These are phyloP conservation scores for Hemichromis elongatus DNA, from an alignment of 2,113 vertebrate genomes.

Conservation along the genomic window DNA sequence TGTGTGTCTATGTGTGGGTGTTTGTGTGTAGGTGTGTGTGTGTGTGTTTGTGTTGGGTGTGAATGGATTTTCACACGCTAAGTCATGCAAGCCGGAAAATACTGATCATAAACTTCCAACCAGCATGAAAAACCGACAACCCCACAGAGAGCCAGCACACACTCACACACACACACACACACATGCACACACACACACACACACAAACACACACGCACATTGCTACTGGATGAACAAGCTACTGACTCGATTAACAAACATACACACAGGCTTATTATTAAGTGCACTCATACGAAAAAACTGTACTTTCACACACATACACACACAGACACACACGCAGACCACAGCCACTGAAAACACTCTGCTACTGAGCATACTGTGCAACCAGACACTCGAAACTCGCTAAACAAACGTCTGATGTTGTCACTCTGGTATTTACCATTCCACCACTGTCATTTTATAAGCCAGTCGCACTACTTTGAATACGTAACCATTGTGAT, in stretches of 20 bases:
- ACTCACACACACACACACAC: conserved; percentile 18
- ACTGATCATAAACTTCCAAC: conserved; percentile 77
- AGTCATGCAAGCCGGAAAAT: conserved; percentile 77
- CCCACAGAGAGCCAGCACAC: conserved; percentile 58
- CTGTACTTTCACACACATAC: conserved; percentile 1
- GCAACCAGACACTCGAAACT: conserved; percentile 57
- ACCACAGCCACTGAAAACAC: conserved; percentile 24
- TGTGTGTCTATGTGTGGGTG: neutral
- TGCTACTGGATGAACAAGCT: conserved; percentile 32
- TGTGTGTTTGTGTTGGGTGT: conserved; percentile 67
- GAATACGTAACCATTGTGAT: conserved; percentile 50
- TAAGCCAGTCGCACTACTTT: conserved; percentile 37
- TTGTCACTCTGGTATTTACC: conserved; percentile 68
- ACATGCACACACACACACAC: conserved; percentile 42
- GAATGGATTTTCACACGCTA: conserved; percentile 75
- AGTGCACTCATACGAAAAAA: conserved; percentile 16
- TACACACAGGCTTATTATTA: conserved; percentile 17
- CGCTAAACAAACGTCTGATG: conserved; percentile 63
- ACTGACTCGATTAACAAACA: conserved; percentile 13
- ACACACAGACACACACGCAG: neutral
- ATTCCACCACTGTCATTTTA: conserved; percentile 58
- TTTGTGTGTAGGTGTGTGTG: conserved; percentile 2
- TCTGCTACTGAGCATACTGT: conserved; percentile 45
- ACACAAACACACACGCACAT: conserved; percentile 8
- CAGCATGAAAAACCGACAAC: conserved; percentile 66